A percentile compares a stretch with the other conserved stretches of the same genome.
phyloP scores from a whole-genome alignment of 2,113 vertebrate species.

The Penelope pileata region DNA sequence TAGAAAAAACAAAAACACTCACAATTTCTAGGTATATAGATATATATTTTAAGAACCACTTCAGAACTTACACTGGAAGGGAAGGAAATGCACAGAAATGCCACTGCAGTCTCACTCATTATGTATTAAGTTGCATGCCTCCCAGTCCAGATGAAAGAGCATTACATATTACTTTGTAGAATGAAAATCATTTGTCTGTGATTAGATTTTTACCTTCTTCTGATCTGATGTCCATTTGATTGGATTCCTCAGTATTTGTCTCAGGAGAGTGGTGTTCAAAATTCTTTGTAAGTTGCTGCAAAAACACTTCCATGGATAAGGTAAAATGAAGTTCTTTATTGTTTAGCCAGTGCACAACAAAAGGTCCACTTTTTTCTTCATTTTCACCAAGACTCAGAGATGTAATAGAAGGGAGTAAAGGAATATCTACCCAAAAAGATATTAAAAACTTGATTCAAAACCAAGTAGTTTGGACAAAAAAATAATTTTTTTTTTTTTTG shows the following conservation, averaged over 20 bases:
- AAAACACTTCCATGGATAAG: slow-evolving; percentile 94
- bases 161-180: background rate
- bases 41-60: background rate
- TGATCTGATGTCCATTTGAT: slow-evolving; percentile 73
- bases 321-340: slow-evolving; percentile 97
- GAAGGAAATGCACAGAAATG: background rate
- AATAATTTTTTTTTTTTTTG: background rate
- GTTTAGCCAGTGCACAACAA: slow-evolving; percentile 97
- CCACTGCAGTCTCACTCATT: background rate
- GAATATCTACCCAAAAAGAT: slow-evolving; percentile 85
- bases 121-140: background rate
- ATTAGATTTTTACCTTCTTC: slow-evolving; percentile 83
- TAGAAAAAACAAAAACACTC: background rate
- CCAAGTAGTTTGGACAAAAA: background rate
- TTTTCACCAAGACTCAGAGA: slow-evolving; percentile 87
- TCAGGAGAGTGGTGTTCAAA: slow-evolving; percentile 86
- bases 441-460: background rate
- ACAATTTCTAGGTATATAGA: background rate
- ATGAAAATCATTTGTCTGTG: background rate
- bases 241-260: slow-evolving; percentile 73
- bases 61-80: accelerated
- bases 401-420: slow-evolving; percentile 95
- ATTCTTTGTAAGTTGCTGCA: slow-evolving; percentile 89
- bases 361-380: slow-evolving; percentile 90
- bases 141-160: background rate